Percentiles rank a stretch among this genome's conserved stretches.
These are phyloP conservation scores for Periophthalmodon schlosseri DNA, from an alignment of 2,113 vertebrate species.

Conservation along the genomic window DNA sequence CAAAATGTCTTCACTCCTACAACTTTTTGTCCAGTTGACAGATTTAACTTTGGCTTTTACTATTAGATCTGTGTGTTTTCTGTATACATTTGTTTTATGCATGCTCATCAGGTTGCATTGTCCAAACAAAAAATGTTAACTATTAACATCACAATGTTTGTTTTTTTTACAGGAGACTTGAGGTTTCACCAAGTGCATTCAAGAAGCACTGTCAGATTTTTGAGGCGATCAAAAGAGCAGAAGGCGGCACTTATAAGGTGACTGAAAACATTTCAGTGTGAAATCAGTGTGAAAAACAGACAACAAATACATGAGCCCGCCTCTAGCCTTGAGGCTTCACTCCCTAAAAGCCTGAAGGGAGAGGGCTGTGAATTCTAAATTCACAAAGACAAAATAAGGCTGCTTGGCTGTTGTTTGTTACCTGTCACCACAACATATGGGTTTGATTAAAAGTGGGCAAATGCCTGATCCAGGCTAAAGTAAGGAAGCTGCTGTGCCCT, in stretches of 20 bases:
- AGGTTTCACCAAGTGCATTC: constrained; percentile 99
- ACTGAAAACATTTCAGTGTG: constrained; percentile 87
- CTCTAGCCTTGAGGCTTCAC: constrained; percentile 84
- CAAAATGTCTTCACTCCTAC: too few relatives aligned
- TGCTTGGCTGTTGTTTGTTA: constrained; percentile 96
- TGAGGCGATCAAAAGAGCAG: constrained; percentile 92
- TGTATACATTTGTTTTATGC: background rate
- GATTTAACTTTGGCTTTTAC: too few relatives aligned
- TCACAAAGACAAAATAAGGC: constrained; percentile 79
- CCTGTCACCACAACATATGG: constrained; percentile 90
- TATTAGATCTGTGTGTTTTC: too few relatives aligned
- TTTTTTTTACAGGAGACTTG: constrained; percentile 87
- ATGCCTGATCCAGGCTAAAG: constrained; percentile 93
- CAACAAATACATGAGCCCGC: constrained; percentile 58
- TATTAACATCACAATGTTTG: constrained; percentile 28
- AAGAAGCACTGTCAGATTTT: constrained; percentile 96
- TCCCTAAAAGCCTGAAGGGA: constrained; percentile 92
- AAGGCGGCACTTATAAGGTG: constrained; percentile 97
- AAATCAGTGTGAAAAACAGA: constrained; percentile 72
- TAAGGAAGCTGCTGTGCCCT: constrained; percentile 89
- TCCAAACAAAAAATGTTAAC: background rate
- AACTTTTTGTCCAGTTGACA: too few relatives aligned
- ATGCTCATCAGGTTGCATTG: background rate
- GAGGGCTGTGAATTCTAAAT: constrained; percentile 89
- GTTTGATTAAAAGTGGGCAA: constrained; percentile 96